These are phyloP conservation scores for Pterostichus madidus DNA, from an alignment of 2,888 invertebrate genomes.

Conservation along the genomic window DNA sequence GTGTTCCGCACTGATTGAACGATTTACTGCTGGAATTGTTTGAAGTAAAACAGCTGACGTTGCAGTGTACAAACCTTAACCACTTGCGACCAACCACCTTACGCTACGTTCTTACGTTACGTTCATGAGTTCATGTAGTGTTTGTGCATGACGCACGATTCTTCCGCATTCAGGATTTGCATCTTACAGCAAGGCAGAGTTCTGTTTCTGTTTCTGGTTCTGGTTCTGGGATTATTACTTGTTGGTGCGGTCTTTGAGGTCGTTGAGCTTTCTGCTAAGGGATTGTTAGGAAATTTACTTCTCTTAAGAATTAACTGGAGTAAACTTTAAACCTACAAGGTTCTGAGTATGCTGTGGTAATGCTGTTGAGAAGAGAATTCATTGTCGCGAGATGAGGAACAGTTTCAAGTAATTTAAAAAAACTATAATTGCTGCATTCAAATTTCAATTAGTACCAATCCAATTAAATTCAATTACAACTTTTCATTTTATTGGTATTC, in stretches of 20 bases:
- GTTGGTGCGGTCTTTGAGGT: background rate
- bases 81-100: conserved; percentile 36
- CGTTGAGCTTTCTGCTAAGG: background rate
- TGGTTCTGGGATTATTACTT: no score
- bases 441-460: no score
- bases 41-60: conserved; percentile 9
- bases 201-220: background rate
- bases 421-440: no score
- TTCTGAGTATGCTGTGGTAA: no score
- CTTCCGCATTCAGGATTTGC: conserved; percentile 23
- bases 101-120: background rate
- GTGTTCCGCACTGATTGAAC: conserved; percentile 24
- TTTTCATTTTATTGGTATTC: no score
- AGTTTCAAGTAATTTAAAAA: no score
- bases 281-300: no score
- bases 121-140: conserved; percentile 4
- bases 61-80: conserved; percentile 3
- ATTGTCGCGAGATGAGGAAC: no score
- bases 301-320: no score
- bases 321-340: no score
- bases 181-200: background rate
- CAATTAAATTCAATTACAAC: no score
- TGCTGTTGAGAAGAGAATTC: no score
- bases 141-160: conserved; percentile 24
- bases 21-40: conserved; percentile 22